Conservation (phyloP, 1,140 invertebrate genomes). For the Muscidifurax raptorellus region DNA sequence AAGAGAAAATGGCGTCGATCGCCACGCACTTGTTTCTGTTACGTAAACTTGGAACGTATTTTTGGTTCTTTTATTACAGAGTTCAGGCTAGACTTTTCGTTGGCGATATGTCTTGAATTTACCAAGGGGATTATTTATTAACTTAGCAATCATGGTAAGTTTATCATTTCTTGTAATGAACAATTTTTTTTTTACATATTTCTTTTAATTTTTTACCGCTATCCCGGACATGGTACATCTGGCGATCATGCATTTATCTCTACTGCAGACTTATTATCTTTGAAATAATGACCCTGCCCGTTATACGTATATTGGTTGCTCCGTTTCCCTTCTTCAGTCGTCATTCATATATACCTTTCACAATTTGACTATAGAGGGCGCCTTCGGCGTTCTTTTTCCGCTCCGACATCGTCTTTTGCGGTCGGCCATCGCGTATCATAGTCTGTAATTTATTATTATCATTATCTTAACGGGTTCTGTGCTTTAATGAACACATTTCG, state of each 20-base stretch:
- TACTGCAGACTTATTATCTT: not conserved
- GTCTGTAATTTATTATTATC: not conserved
- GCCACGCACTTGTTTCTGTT: slow-evolving; percentile 38
- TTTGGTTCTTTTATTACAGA: slow-evolving; percentile 47
- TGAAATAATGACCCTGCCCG: not conserved
- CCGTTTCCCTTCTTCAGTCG: slow-evolving; percentile 7
- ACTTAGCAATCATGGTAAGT: slow-evolving; percentile 47
- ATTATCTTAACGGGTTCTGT: not conserved
- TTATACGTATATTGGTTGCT: not conserved
- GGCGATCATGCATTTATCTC: not conserved
- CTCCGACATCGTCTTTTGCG: not conserved
- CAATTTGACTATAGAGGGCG: slow-evolving; percentile 25
- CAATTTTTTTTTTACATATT: slow-evolving; percentile 5
- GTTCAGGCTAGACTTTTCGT: slow-evolving; percentile 20
- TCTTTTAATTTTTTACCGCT: slow-evolving; percentile 21
- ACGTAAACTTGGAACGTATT: slow-evolving; percentile 45
- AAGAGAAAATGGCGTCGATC: slow-evolving; percentile 38
- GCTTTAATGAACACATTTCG: no score
- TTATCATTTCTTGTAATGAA: slow-evolving; percentile 44
- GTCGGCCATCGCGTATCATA: not conserved
- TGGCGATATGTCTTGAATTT: slow-evolving; percentile 45
- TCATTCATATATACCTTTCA: slow-evolving; percentile 16
- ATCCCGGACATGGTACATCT: not conserved
- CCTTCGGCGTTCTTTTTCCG: not conserved
- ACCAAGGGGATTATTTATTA: slow-evolving; percentile 24